These are phyloP conservation scores for Dolichotis patagonum DNA, from an alignment of 2,113 vertebrate genomes.

Conservation along the genomic window DNA sequence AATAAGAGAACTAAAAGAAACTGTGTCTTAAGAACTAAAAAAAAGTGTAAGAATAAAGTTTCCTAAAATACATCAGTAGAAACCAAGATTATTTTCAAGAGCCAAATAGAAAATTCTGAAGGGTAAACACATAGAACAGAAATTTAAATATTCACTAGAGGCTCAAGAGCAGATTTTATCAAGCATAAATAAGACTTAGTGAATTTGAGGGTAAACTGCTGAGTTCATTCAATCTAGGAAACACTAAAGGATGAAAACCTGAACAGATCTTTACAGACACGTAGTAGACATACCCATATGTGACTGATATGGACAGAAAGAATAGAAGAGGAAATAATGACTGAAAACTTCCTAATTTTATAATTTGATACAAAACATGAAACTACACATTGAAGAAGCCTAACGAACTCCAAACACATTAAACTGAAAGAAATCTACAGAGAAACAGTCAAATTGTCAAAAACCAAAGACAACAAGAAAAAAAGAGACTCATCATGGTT, in stretches of 20 bases:
- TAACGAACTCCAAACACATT: not conserved
- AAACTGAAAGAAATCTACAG: not conserved
- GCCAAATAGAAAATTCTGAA: not conserved
- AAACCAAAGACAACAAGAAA: not conserved
- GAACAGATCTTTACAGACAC: too few species aligned
- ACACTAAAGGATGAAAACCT: not conserved
- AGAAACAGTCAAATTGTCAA: not conserved
- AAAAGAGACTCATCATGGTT: too few species aligned
- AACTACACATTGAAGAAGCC: not conserved
- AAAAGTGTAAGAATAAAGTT: not conserved
- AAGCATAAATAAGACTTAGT: not conserved
- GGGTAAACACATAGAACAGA: not conserved
- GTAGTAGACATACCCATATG: not conserved
- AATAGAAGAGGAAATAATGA: not conserved
- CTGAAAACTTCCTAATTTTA: not conserved
- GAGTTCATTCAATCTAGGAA: not conserved
- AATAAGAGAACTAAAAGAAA: not conserved
- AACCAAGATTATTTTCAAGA: not conserved
- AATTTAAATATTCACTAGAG: not conserved
- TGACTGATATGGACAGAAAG: not conserved
- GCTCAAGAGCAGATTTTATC: not conserved
- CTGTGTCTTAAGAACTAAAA: not conserved
- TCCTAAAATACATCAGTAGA: not conserved
- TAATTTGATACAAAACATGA: not conserved
- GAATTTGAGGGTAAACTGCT: not conserved